Conservation (phyloP, 1,140 invertebrate species). For the Uloborus diversus region DNA sequence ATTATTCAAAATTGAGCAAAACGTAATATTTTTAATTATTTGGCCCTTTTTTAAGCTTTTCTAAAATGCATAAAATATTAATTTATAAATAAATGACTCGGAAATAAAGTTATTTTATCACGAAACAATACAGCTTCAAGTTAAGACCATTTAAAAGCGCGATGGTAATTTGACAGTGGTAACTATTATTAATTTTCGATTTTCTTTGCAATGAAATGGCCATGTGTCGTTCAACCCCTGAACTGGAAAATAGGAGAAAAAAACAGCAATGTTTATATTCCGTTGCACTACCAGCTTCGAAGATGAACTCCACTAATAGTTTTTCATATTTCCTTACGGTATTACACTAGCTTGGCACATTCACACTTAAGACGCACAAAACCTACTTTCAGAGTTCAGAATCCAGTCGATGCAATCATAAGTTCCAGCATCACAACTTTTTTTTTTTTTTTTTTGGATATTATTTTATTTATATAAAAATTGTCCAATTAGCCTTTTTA, state of each 20-base stretch:
- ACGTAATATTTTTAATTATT: conserved; percentile 4
- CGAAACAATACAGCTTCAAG: too few species aligned
- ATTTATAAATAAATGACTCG: too few species aligned
- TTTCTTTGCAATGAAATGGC: conserved; percentile 18
- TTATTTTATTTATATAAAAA: conserved; percentile 22
- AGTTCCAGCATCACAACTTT: neutral
- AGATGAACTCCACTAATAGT: conserved; percentile 3
- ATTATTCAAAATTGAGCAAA: conserved; percentile 33
- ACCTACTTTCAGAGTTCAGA: conserved; percentile 16
- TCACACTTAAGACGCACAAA: conserved; percentile 24
- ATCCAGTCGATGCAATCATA: neutral
- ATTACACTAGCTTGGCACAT: conserved; percentile 47
- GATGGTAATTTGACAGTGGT: too few species aligned
- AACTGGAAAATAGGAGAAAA: conserved; percentile 26
- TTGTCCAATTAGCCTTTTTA: conserved; percentile 17
- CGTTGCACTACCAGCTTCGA: neutral
- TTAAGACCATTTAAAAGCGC: conserved; percentile 9
- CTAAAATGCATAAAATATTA: neutral
- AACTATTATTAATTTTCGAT: too few species aligned
- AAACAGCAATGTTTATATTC: conserved; percentile 4
- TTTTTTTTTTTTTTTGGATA: conserved; percentile 32
- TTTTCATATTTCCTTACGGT: neutral
- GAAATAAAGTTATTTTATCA: too few species aligned
- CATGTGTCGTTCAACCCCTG: conserved; percentile 6
- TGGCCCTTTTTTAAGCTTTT: neutral